Evolutionary conservation across 1,140 invertebrate genomes (phyloP), one percentile per base, ranked within the genome.

Genomic region (Venustaconcha ellipsiformis): DNA sequence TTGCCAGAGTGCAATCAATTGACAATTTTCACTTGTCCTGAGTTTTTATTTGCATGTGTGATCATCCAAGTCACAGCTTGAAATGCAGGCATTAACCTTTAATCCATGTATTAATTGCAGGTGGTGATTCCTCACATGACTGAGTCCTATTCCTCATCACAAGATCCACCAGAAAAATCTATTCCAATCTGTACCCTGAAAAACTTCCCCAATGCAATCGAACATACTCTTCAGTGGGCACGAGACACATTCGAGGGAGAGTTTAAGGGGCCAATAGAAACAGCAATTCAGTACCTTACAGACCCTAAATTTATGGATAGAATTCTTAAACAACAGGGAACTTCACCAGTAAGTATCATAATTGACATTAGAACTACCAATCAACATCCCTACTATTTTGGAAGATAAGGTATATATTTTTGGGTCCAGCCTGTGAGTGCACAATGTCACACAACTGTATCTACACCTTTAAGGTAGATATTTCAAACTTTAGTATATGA

Each of bases 161-260:
- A 99, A 90, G 98, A 99, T 92, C 98, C 98, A 0, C 97, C 98
- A 14, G 98, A 99, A 89, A 99, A 99, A 90, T 97, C 95, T 83
- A 99, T 99, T 88, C 98, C 98, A 0, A 98, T 99, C 80, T 99
- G 98, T 89, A 99, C 98, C 0, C 91, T 99, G 69, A 99, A 99
- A 89, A 99, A 99, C 90, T 99, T 99, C 91, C 98, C 98, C 1
- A 99, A 99, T 91, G 96, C 97, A 17, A 99, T 99, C 87, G 97
- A 99, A 90, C 98, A 99, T 88, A 99, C 98, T 17, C 89, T 99
- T 68, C 83, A 93, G 89, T 99, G 98, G 98, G 98, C 98, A 1
- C 91, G 98, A 57, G 97, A 99, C 87, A 94, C 94, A 87, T 99
- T 99, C 90, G 97, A 99, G 90, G 97, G 97, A 1, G 90, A 98